Conservation (phyloP, 2,113 vertebrate genomes). For the Raja brachyura region DNA sequence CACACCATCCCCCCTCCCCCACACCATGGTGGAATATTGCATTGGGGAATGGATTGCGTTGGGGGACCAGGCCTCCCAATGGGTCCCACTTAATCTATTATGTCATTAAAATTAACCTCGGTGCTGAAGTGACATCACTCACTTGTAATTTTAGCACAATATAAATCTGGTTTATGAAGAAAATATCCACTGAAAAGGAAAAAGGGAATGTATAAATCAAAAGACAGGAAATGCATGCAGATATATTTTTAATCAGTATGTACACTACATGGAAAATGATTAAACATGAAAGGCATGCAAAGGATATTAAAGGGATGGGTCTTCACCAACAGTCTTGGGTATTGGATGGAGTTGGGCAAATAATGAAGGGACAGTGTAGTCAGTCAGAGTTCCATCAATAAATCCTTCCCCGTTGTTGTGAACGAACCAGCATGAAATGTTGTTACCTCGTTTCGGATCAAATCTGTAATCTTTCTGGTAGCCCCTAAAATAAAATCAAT, state of each 20-base stretch:
- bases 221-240: background rate
- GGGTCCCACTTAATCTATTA: no score
- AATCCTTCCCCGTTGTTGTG: slow-evolving; percentile 78
- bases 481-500: slow-evolving; percentile 61
- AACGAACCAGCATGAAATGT: slow-evolving; percentile 82
- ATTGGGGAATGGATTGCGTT: no score
- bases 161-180: background rate
- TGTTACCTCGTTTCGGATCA: slow-evolving; percentile 54
- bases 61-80: no score
- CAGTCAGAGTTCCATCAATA: slow-evolving; percentile 67
- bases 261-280: background rate
- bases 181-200: background rate
- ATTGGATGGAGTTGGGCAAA: slow-evolving; percentile 43
- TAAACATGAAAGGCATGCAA: background rate
- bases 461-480: slow-evolving; percentile 80
- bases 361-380: slow-evolving; percentile 69
- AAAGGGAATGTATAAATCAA: background rate
- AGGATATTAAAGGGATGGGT: background rate
- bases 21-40: no score
- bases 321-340: background rate
- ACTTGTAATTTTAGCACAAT: background rate
- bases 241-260: background rate
- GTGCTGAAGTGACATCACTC: background rate
- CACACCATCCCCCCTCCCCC: no score
- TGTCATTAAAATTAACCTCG: background rate